Conservation (phyloP, 2,113 vertebrate species). For the Hemicordylus capensis region DNA sequence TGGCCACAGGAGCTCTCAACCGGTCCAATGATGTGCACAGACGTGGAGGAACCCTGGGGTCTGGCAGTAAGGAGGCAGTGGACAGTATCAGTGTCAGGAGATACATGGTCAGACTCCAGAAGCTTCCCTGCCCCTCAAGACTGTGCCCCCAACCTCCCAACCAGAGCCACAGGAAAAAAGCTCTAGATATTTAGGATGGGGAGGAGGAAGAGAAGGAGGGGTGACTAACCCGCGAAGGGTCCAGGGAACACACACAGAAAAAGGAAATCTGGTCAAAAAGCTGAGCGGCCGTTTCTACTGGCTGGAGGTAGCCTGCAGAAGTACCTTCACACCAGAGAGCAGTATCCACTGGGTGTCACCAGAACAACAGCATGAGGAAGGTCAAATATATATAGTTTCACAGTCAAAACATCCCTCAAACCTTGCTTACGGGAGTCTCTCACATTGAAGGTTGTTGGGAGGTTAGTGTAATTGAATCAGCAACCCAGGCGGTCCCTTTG, state of each 20-base stretch:
- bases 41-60: no score
- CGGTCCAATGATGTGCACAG: not conserved
- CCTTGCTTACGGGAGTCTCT: not conserved
- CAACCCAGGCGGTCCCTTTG: not conserved
- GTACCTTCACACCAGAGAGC: accelerated
- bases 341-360: slow-evolving; percentile 52
- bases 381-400: accelerated
- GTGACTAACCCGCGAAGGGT: no score
- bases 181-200: not conserved
- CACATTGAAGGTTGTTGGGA: not conserved
- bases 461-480: not conserved
- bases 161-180: not conserved
- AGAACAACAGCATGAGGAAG: not conserved
- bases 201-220: no score
- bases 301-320: not conserved
- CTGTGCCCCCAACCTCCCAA: not conserved
- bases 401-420: accelerated
- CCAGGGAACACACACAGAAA: no score
- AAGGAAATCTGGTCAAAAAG: not conserved
- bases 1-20: not conserved
- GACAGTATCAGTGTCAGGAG: not conserved
- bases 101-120: not conserved
- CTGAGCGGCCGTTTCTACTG: accelerated
- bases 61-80: no score
- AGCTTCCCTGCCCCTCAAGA: not conserved